phyloP scores from a whole-genome alignment of 2,888 invertebrate species.

The Cremastobaeus sp. region DNA sequence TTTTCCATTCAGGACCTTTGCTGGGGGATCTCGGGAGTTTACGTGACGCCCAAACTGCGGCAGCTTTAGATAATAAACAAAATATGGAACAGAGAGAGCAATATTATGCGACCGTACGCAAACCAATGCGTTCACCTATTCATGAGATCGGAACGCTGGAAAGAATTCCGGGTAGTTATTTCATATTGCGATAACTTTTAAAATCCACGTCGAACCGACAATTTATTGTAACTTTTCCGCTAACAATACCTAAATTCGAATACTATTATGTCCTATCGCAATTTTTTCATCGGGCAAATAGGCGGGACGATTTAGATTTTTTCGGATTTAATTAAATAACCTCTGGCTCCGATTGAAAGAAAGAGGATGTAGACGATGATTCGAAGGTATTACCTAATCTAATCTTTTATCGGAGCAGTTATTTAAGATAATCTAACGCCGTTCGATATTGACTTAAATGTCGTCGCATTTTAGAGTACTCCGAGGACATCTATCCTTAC shows the following conservation, averaged over 20 bases:
- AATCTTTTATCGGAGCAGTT: not conserved
- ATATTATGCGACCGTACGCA: slow-evolving; percentile 76
- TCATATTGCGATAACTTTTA: not conserved
- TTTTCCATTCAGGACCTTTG: slow-evolving; percentile 80
- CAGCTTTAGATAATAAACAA: slow-evolving; percentile 77
- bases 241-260: no score
- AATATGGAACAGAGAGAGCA: slow-evolving; percentile 78
- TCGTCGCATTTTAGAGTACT: slow-evolving; percentile 84
- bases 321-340: no score
- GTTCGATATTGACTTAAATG: slow-evolving; percentile 18
- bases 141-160: slow-evolving; percentile 79
- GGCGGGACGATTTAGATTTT: no score
- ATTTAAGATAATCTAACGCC: not conserved
- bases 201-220: not conserved
- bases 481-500: slow-evolving; percentile 95
- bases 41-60: slow-evolving; percentile 76
- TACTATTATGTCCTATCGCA: no score
- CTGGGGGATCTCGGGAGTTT: slow-evolving; percentile 76
- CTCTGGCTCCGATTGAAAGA: not conserved
- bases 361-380: not conserved
- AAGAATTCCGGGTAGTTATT: slow-evolving; percentile 75
- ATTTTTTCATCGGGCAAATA: no score
- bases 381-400: not conserved
- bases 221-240: no score
- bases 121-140: slow-evolving; percentile 77